These are phyloP conservation scores for Patella depressa DNA, from an alignment of 2,888 invertebrate genomes.

Conservation along the genomic window DNA sequence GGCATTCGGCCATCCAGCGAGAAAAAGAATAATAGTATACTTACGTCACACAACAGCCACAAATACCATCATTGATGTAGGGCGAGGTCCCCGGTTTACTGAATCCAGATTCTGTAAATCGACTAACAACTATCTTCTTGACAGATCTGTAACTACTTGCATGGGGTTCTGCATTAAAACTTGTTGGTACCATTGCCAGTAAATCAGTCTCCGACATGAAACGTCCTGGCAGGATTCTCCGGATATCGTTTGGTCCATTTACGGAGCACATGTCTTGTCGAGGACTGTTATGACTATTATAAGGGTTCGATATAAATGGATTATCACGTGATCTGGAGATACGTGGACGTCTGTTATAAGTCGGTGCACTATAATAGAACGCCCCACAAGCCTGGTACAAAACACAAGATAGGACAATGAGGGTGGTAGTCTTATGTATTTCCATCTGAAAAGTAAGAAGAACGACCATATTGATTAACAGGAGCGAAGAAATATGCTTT, in stretches of 20 bases:
- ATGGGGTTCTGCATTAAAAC: background rate
- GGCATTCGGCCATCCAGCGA: too few relatives aligned
- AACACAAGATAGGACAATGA: too few relatives aligned
- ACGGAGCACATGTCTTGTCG: conserved; percentile 11
- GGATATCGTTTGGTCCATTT: conserved; percentile 25
- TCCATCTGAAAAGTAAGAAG: too few relatives aligned
- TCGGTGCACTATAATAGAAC: too few relatives aligned
- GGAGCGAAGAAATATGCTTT: too few relatives aligned
- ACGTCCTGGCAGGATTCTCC: conserved; percentile 26
- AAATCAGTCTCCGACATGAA: conserved; percentile 32
- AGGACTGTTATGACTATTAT: background rate
- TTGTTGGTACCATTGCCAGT: conserved; percentile 20
- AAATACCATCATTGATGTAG: conserved; percentile 11
- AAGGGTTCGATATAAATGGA: background rate
- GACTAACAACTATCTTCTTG: conserved; percentile 12
- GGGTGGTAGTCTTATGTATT: too few relatives aligned
- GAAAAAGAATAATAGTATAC: background rate
- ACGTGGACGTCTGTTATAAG: background rate
- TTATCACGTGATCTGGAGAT: background rate
- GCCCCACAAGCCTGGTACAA: too few relatives aligned
- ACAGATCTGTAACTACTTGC: conserved; percentile 4
- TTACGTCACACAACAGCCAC: conserved; percentile 28
- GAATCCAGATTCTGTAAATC: conserved; percentile 13
- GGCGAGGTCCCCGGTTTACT: conserved; percentile 14
- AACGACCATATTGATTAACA: too few relatives aligned